Percentiles rank a stretch among this genome's conserved stretches.
These are phyloP conservation scores for Aphis gossypii DNA, from an alignment of 1,140 invertebrate genomes.

Conservation along the genomic window DNA sequence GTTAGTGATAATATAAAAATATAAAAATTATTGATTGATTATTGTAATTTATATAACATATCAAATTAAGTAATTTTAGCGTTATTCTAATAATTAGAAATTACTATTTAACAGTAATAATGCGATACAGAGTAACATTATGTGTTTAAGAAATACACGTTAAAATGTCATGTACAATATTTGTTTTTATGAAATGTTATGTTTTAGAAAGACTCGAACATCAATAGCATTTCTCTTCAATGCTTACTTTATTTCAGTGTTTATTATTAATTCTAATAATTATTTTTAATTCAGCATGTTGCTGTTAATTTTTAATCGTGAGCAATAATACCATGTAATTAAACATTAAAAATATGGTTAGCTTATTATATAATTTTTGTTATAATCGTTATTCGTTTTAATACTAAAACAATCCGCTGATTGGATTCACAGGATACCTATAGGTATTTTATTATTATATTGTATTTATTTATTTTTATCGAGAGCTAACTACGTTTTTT, in stretches of 20 bases:
- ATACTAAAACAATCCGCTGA: background rate
- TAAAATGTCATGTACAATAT: slow-evolving; percentile 17
- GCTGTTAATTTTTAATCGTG: background rate
- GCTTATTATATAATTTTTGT: background rate
- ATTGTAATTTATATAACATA: background rate
- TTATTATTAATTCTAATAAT: background rate
- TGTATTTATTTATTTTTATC: background rate
- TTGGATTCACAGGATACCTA: background rate
- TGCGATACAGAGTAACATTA: background rate
- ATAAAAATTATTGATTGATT: background rate
- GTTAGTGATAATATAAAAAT: background rate
- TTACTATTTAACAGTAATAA: background rate
- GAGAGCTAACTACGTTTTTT: background rate
- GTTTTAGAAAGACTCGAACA: slow-evolving; percentile 6
- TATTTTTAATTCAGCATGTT: slow-evolving; percentile 7
- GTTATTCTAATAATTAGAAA: background rate
- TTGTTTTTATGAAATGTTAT: slow-evolving; percentile 35
- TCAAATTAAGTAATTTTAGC: background rate
- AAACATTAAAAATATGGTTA: background rate
- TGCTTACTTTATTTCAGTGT: slow-evolving; percentile 14
- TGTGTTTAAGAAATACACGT: background rate
- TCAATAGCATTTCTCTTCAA: background rate
- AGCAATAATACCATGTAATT: background rate
- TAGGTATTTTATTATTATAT: background rate
- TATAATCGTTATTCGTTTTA: background rate